Evolutionary conservation across 2,113 vertebrate genomes (phyloP).

Genomic region (Litocranius walleri): DNA sequence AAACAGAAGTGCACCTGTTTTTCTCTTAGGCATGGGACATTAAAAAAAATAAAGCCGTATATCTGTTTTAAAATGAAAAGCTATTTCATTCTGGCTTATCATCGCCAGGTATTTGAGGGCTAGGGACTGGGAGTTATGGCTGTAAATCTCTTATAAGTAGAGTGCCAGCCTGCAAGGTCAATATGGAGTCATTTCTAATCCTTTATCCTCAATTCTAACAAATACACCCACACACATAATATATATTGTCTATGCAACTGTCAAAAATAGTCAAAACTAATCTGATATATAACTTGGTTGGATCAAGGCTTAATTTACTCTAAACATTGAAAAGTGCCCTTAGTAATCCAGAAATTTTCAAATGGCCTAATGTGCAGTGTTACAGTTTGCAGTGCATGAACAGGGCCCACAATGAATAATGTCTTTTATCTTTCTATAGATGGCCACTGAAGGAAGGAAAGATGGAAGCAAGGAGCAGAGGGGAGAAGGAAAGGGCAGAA

Average conservation of each 20-base stretch:
- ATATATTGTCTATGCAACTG: not conserved
- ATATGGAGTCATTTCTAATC: not conserved
- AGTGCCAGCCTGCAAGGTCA: not conserved
- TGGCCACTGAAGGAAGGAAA: not conserved
- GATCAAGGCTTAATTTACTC: not conserved
- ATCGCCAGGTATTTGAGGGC: not conserved
- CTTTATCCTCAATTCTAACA: not conserved
- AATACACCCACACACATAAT: not conserved
- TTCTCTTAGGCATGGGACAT: slow-evolving; percentile 47
- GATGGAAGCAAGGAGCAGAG: not conserved
- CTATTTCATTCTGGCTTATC: not conserved
- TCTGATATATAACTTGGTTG: not conserved
- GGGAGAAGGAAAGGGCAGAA: not conserved
- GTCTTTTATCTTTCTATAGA: not conserved
- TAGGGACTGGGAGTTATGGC: not conserved
- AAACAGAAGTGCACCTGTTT: slow-evolving; percentile 1
- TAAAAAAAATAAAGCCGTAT: slow-evolving; percentile 49
- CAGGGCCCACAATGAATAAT: not conserved
- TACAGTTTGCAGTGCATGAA: not conserved
- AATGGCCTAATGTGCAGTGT: not conserved
- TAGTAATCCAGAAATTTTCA: not conserved
- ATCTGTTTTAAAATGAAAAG: slow-evolving; percentile 34
- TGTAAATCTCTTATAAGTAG: slow-evolving; percentile 5
- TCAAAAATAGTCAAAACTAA: not conserved
- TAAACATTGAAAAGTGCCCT: not conserved